Base-by-base conservation (phyloP, 30 jellyfish, hydroid and myxozoan genomes). In the Aurelia sp. region DNA sequence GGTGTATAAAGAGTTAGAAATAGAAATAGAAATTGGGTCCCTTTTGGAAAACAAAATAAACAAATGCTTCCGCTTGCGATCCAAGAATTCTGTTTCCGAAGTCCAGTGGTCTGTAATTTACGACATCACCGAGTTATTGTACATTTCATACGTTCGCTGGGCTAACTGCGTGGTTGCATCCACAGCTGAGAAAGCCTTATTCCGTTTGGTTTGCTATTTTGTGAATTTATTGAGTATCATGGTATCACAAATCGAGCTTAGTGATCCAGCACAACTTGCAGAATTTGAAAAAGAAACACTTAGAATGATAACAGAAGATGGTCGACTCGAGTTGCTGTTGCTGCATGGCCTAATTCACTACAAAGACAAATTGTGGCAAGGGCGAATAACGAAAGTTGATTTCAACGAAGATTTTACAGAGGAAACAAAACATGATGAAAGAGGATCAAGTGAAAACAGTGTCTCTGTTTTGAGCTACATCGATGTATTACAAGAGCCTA, bases 291-390 rank as follows among this genome's bases (percentile, higher is more conserved):
- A n/a, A 8, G 69, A 59, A n/a, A 21, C 33, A 18, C 13, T n/a
- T n/a, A 11, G 69, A 59, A 18, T 59, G 69, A 59, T 59, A 18
- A 59, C 69, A 3, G 13, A 21, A 13, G 69, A 59, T 18, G 33
- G 33, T 59, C 24, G 69, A 59, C 24, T 59, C 12, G 69, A 59
- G 9, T 21, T 59, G 24, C 69, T 59, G 24, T 21, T 21, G 33
- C 33, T 59, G 33, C 69, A 59, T 12, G 69, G 69, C 69, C 69
- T 59, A 21, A 59, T 59, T 59, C 69, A 59, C 69, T 2, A 59
- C 69, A 59, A 59, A 59, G 69, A 59, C 24, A 59, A 59, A 59
- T 21, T 59, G 24, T 59, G 69, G 69, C 69, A 59, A n/a, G 69
- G 69, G 33, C 24, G 33, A 59, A 59, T 59, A 59, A 59, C 69